These are phyloP conservation scores for Drosophila ironensis DNA, from an alignment of 1,140 invertebrate genomes.

Conservation along the genomic window DNA sequence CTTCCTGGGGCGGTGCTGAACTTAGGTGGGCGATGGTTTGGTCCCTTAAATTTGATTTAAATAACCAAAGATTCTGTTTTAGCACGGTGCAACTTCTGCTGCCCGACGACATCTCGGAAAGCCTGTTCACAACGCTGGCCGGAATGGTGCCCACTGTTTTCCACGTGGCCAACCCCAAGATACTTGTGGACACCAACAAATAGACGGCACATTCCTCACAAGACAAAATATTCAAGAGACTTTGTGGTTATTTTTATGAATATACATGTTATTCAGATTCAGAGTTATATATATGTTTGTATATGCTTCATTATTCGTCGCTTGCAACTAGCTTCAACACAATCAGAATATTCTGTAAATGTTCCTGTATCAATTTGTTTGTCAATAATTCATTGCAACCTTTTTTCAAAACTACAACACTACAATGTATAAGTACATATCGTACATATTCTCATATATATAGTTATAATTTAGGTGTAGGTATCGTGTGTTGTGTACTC, in stretches of 20 bases:
- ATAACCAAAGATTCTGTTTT: no score
- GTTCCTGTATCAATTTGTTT: conserved; percentile 70
- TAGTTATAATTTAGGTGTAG: conserved; percentile 11
- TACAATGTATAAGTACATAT: conserved; percentile 1
- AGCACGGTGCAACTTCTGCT: conserved; percentile 82
- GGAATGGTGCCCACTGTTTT: conserved; percentile 95
- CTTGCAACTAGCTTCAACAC: conserved; percentile 66
- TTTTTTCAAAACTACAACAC: conserved; percentile 1
- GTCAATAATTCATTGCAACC: conserved; percentile 1
- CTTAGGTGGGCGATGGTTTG: conserved; percentile 84
- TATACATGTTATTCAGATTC: conserved; percentile 74
- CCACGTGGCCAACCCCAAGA: conserved; percentile 91
- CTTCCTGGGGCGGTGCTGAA: conserved; percentile 94
- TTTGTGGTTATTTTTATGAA: conserved; percentile 66
- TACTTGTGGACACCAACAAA: conserved; percentile 83
- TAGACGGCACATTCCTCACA: conserved; percentile 33
- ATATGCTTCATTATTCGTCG: conserved; percentile 60
- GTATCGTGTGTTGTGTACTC: conserved; percentile 55
- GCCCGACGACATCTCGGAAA: conserved; percentile 92
- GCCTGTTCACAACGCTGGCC: conserved; percentile 92
- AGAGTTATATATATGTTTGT: conserved; percentile 57
- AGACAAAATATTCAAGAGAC: conserved; percentile 22
- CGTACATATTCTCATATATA: conserved; percentile 1
- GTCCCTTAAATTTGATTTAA: not conserved
- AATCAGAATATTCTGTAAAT: conserved; percentile 77